Evolutionary conservation across 2,113 vertebrate genomes (phyloP).

Genomic region (Amphiprion percula): DNA sequence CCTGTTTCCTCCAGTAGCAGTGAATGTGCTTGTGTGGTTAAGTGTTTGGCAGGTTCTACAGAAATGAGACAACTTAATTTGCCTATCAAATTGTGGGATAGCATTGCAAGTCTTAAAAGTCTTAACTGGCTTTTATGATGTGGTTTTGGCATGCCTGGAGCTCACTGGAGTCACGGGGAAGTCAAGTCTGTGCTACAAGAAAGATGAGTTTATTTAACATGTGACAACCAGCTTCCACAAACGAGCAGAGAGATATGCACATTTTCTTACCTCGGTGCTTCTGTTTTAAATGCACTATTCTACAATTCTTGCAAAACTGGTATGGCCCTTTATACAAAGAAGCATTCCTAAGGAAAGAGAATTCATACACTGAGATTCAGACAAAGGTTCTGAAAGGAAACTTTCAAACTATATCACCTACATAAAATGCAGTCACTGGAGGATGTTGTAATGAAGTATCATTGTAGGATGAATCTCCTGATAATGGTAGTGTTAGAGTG

Average conservation of each 20-base stretch:
- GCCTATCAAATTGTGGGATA: constrained; percentile 51
- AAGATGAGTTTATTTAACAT: constrained; percentile 38
- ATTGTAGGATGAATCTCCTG: background rate
- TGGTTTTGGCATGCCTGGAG: constrained; percentile 54
- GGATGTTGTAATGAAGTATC: background rate
- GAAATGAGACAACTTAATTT: constrained; percentile 31
- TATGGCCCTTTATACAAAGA: too few relatives aligned
- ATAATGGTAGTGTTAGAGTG: background rate
- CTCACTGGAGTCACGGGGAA: constrained; percentile 47
- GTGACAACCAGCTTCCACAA: constrained; percentile 26
- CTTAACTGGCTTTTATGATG: constrained; percentile 13
- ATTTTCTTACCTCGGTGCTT: background rate
- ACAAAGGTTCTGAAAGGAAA: background rate
- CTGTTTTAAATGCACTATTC: background rate
- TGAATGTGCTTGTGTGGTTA: constrained; percentile 10
- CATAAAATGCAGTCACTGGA: background rate
- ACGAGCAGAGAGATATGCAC: background rate
- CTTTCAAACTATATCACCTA: background rate
- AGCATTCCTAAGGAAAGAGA: background rate
- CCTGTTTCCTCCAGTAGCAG: background rate
- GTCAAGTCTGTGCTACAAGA: constrained; percentile 29
- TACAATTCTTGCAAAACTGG: background rate
- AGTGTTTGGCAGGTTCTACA: constrained; percentile 8
- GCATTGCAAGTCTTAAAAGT: constrained; percentile 29
- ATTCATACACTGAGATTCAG: background rate